Evolutionary conservation across 2,113 vertebrate species (phyloP).

Genomic region (Cyanistes caeruleus): DNA sequence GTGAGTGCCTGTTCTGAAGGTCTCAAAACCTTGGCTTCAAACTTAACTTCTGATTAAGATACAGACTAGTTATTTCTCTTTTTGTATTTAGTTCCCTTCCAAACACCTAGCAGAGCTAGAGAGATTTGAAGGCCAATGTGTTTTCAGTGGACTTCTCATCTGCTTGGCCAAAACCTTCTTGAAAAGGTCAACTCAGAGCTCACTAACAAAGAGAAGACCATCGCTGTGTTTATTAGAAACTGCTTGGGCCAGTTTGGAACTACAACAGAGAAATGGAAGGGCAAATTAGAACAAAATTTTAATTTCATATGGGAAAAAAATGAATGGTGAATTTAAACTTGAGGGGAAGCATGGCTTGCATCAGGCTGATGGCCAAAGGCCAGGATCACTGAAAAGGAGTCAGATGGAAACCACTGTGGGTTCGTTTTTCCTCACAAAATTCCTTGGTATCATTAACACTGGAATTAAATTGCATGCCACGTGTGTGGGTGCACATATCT

Average conservation of each 20-base stretch:
- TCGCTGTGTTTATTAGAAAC: background rate
- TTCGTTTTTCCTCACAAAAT: background rate
- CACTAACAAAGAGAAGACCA: background rate
- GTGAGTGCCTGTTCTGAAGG: background rate
- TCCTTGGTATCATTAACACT: background rate
- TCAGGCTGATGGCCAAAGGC: background rate
- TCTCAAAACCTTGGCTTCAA: background rate
- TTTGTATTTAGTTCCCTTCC: background rate
- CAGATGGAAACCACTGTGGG: background rate
- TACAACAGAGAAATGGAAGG: background rate
- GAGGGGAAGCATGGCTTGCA: background rate
- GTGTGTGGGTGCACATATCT: background rate
- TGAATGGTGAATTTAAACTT: background rate
- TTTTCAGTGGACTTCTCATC: background rate
- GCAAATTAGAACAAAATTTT: background rate
- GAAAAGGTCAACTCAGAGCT: background rate
- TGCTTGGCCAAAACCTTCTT: background rate
- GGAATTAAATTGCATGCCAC: background rate
- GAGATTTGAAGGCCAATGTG: background rate
- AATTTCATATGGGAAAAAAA: background rate
- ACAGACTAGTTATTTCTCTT: background rate
- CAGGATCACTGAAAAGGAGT: background rate
- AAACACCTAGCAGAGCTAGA: background rate
- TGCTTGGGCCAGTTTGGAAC: background rate
- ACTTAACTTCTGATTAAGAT: background rate